Base-by-base conservation (phyloP, 1,140 invertebrate genomes). In the Halesus radiatus region DNA sequence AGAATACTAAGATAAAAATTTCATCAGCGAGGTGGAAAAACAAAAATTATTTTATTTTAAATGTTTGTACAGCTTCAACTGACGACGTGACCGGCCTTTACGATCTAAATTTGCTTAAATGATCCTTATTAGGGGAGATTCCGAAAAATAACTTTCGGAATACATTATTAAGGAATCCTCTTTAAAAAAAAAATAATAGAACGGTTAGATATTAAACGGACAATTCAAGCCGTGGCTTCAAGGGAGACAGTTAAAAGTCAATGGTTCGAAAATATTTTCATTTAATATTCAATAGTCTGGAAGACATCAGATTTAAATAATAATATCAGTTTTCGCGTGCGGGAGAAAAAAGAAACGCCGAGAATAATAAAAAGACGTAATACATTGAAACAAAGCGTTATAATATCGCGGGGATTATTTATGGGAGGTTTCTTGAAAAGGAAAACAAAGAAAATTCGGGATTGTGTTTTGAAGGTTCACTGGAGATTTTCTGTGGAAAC, bases 251-350 rank as follows among this genome's bases (percentile, higher is more conserved):
- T 70, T 70, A 18, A 22, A 70, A 70, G 29, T 70, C 66, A 70
- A 70, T 70, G 66, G 66, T 70, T 70, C 50, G 66, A 70, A 70
- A 70, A 70, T 70, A 70, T 70, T 70, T 70, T 70, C 66, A 70
- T 70, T 70, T 70, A 70, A 70, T 45, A 70, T 70, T 70, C 66
- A 70, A 70, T 70, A 70, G 66, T 18, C 29, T 45, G 66, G 37
- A 70, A 70, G 66, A 70, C 37, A 50, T 50, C 32, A 50, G 22
- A 70, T 70, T 45, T 50, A 70, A 64, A 64, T 64, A 70, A 70
- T 70, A 70, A 70, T 66, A 66, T 32, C 62, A 29, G 62, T 66
- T 66, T 16, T 32, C 62, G 62, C 62, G 5, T 45, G n/a, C 13
- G 54, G 1, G 37, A 2, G 37, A 13, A 13, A 45, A 45, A 45